Percentiles rank a stretch among this genome's conserved stretches.
Evolutionary conservation across 2,113 vertebrate species (phyloP).

Genomic region (Gulo gulo): DNA sequence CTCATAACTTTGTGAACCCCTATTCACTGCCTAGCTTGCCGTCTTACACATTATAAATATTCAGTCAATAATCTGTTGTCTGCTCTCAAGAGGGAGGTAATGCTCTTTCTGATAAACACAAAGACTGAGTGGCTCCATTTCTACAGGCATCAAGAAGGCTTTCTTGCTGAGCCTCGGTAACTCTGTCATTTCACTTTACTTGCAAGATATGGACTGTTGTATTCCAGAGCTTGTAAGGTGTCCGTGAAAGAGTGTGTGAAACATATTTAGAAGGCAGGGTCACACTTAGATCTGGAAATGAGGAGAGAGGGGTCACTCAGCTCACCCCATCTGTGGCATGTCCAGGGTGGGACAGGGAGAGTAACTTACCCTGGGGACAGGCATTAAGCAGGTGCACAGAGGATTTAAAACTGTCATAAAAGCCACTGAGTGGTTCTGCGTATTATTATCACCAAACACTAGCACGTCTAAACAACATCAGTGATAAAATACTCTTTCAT

Average conservation of each 20-base stretch:
- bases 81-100: neutral
- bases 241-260: neutral
- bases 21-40: neutral
- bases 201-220: neutral
- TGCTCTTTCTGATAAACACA: neutral
- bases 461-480: neutral
- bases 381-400: neutral
- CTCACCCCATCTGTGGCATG: neutral
- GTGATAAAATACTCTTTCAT: neutral
- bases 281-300: neutral
- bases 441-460: neutral
- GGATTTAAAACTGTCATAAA: neutral
- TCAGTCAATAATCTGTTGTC: neutral
- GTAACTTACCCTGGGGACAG: accelerated
- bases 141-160: neutral
- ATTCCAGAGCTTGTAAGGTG: neutral
- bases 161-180: neutral
- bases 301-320: neutral
- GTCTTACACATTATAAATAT: neutral
- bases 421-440: neutral
- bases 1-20: neutral
- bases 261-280: neutral
- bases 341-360: neutral
- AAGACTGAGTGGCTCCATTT: neutral
- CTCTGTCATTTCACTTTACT: neutral